phyloP scores from a whole-genome alignment of 2,888 invertebrate genomes.

The Exocentrus adspersus region DNA sequence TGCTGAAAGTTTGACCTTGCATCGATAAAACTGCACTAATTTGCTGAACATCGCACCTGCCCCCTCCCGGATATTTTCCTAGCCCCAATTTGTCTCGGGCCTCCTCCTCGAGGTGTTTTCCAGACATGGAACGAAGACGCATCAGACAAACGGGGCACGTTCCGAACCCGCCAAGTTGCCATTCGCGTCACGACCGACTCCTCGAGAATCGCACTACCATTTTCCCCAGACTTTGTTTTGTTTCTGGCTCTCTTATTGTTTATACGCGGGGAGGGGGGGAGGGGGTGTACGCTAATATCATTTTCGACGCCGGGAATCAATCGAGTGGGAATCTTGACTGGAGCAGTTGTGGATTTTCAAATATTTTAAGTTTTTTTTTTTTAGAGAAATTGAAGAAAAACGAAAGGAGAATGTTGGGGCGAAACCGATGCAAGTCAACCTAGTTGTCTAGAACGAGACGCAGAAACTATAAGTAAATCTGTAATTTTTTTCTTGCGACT shows the following conservation, averaged over 20 bases:
- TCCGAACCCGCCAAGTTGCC: neutral
- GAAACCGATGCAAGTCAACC: too few relatives aligned
- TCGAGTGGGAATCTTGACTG: constrained; percentile 29
- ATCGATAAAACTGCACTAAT: too few relatives aligned
- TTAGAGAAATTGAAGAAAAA: too few relatives aligned
- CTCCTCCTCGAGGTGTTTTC: constrained; percentile 11
- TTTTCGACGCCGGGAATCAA: constrained; percentile 56
- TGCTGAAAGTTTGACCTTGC: too few relatives aligned
- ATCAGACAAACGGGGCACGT: constrained; percentile 13
- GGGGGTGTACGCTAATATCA: constrained; percentile 59
- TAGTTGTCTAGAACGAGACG: too few relatives aligned
- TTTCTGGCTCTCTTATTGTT: constrained; percentile 55
- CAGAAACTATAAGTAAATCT: too few relatives aligned
- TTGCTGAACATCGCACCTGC: too few relatives aligned
- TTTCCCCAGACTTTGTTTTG: constrained; percentile 24
- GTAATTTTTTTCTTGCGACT: too few relatives aligned
- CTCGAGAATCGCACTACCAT: constrained; percentile 44
- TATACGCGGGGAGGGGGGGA: constrained; percentile 55
- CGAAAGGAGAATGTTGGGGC: too few relatives aligned
- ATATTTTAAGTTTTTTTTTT: constrained; percentile 25
- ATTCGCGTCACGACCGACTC: constrained; percentile 62
- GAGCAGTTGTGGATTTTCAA: constrained; percentile 34
- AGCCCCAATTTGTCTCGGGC: constrained; percentile 35
- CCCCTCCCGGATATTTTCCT: too few relatives aligned
- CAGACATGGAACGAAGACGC: constrained; percentile 13